Evolutionary conservation across 2,113 vertebrate genomes (phyloP).

Genomic region (Synchiropus splendidus): DNA sequence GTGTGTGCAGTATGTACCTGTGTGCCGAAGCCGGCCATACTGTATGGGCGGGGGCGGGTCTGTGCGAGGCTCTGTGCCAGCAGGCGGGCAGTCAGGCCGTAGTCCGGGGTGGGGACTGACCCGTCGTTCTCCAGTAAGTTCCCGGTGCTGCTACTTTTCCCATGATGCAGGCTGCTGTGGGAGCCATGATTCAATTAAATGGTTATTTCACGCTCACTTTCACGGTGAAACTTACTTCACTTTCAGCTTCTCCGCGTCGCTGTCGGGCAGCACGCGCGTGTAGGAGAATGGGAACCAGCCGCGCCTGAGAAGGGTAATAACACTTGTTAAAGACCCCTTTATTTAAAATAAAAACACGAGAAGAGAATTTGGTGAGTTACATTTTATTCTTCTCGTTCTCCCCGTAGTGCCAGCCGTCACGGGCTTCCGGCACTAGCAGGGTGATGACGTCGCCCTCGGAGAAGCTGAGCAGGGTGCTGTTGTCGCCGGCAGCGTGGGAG

Average conservation of each 20-base stretch:
- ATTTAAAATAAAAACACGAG: no score
- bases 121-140: constrained; percentile 90
- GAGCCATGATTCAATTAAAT: constrained; percentile 14
- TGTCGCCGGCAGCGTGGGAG: constrained; percentile 90
- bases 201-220: not conserved
- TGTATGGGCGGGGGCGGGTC: constrained; percentile 93
- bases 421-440: constrained; percentile 91
- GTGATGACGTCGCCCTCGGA: constrained; percentile 93
- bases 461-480: constrained; percentile 94
- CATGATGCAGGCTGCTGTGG: constrained; percentile 79
- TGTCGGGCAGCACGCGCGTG: constrained; percentile 83
- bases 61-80: constrained; percentile 72
- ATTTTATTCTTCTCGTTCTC: constrained; percentile 97
- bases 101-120: constrained; percentile 86
- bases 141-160: constrained; percentile 97
- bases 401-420: constrained; percentile 96
- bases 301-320: constrained; percentile 65
- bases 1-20: constrained; percentile 74
- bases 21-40: constrained; percentile 88
- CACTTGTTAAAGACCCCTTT: not conserved
- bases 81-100: constrained; percentile 83
- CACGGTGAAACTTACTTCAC: constrained; percentile 84
- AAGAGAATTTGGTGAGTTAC: no score
- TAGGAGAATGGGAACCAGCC: constrained; percentile 99
- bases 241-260: constrained; percentile 75